phyloP scores from a whole-genome alignment of 2,797 vertebrate species.

The Epinephelus coioides region DNA sequence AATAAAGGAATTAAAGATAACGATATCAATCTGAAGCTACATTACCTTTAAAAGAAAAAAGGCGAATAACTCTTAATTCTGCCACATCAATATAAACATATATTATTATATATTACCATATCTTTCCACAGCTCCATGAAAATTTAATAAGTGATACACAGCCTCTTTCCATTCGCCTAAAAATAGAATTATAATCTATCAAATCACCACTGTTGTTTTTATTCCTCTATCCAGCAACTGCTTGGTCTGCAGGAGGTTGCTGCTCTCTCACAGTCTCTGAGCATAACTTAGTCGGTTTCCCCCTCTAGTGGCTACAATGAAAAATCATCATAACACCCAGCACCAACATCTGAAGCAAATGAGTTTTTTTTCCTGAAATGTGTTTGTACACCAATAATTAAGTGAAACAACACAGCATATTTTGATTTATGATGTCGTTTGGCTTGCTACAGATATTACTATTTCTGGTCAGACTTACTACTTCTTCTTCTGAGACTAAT shows the following conservation, averaged over 20 bases:
- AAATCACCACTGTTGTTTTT: background rate
- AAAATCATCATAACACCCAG: slow-evolving; percentile 12
- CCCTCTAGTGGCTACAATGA: slow-evolving; percentile 78
- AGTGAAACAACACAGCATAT: background rate
- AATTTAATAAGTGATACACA: slow-evolving; percentile 1
- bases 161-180: background rate
- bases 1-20: background rate
- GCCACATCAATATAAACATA: background rate
- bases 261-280: background rate
- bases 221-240: background rate
- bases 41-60: background rate
- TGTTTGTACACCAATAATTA: background rate
- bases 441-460: background rate
- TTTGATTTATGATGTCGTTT: background rate
- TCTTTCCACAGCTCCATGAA: background rate
- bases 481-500: background rate
- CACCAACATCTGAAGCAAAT: background rate
- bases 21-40: background rate
- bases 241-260: background rate
- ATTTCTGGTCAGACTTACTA: too few relatives aligned
- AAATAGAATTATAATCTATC: slow-evolving; percentile 6
- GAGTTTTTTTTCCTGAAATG: background rate
- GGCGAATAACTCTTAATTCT: background rate
- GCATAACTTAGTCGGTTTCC: slow-evolving; percentile 49
- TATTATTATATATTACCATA: background rate